Conservation (phyloP, 1,140 invertebrate species). For the Ips nitidus region DNA sequence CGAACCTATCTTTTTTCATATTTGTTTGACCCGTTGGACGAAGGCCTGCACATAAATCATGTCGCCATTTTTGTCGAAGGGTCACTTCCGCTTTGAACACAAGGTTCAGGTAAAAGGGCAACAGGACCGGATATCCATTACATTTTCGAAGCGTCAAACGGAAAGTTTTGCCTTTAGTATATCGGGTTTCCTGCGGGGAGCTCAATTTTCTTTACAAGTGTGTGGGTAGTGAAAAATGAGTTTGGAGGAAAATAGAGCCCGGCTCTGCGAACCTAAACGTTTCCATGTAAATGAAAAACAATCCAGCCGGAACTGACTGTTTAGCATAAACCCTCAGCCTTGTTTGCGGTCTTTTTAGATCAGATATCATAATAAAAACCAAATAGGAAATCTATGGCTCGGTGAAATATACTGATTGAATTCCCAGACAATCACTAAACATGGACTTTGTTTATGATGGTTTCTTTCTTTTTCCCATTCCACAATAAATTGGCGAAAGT, state of each 20-base stretch:
- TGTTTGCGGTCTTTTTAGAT: no score
- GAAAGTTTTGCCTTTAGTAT: no score
- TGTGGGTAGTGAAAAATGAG: not conserved
- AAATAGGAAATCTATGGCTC: no score
- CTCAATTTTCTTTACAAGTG: no score
- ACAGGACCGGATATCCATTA: not conserved
- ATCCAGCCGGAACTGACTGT: not conserved
- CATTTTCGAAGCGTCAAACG: not conserved
- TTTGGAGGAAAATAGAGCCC: no score
- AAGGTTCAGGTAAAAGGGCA: not conserved
- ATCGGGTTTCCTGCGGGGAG: no score
- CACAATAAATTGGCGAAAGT: no score
- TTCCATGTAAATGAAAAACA: not conserved
- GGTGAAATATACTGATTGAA: no score
- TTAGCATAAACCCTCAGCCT: not conserved
- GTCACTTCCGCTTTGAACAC: not conserved
- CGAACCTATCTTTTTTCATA: not conserved
- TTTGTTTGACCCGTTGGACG: not conserved
- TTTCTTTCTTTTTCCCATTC: no score
- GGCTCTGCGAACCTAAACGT: not conserved
- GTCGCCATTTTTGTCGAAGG: conserved; percentile 4
- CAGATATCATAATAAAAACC: no score
- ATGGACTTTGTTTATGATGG: no score
- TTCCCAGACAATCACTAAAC: no score
- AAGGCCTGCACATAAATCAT: conserved; percentile 1